Evolutionary conservation across 2,113 vertebrate genomes (phyloP).

Genomic region (Pomatorhinus ruficollis): DNA sequence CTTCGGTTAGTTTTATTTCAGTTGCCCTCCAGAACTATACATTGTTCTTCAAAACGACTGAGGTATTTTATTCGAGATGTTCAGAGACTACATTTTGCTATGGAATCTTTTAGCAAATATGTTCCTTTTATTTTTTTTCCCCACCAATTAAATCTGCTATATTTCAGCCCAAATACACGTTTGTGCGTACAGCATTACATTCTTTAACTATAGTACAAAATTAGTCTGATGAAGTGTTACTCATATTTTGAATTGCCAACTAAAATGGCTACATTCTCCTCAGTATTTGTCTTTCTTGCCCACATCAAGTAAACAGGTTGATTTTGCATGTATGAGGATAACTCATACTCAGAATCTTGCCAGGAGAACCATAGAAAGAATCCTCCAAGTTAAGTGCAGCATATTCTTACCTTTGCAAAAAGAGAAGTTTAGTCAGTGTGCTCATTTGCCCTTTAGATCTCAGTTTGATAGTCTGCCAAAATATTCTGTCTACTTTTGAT

Average conservation of each 20-base stretch:
- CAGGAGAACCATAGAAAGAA: not conserved
- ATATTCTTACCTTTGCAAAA: not conserved
- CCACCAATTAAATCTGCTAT: not conserved
- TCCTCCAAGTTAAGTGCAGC: not conserved
- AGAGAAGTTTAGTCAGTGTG: not conserved
- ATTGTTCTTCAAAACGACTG: not conserved
- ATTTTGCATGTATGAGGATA: not conserved
- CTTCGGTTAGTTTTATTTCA: not conserved
- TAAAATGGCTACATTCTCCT: not conserved
- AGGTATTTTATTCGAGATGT: not conserved
- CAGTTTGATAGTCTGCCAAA: not conserved
- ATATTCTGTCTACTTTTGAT: not conserved
- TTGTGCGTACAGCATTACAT: not conserved
- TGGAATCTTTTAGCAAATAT: not conserved
- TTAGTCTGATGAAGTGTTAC: not conserved
- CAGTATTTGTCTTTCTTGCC: not conserved
- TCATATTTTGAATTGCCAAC: not conserved
- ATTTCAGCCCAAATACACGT: not conserved
- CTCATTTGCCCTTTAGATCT: not conserved
- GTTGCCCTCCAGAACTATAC: not conserved
- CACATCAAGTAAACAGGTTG: not conserved
- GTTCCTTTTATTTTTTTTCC: not conserved
- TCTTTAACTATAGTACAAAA: not conserved
- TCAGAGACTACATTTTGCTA: not conserved
- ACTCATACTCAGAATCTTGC: not conserved